Percentiles rank a stretch among this genome's conserved stretches.
Conservation (phyloP, 2,888 invertebrate genomes). For the Rhynchonema sp. region DNA sequence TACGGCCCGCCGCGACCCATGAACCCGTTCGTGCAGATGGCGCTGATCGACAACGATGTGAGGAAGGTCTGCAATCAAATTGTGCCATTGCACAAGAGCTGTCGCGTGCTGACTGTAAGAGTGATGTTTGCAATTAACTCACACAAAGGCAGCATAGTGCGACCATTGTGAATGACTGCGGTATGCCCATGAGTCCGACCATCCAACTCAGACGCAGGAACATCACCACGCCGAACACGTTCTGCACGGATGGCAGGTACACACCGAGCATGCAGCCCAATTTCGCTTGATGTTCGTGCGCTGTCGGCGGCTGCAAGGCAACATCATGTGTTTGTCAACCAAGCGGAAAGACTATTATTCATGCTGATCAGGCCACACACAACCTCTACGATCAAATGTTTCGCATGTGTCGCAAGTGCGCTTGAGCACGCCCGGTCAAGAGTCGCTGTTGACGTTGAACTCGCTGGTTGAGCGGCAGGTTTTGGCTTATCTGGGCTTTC, state of each 20-base stretch:
- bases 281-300: too few relatives aligned
- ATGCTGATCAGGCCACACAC: too few relatives aligned
- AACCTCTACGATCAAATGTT: too few relatives aligned
- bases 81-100: not conserved
- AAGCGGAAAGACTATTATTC: too few relatives aligned
- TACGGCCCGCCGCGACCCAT: slow-evolving; percentile 84
- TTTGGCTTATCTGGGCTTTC: too few relatives aligned
- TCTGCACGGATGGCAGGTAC: slow-evolving; percentile 89
- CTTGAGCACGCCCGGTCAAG: too few relatives aligned
- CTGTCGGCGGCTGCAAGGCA: slow-evolving; percentile 22
- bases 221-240: slow-evolving; percentile 93
- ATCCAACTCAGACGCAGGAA: slow-evolving; percentile 97
- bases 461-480: too few relatives aligned
- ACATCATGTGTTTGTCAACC: too few relatives aligned
- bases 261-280: slow-evolving; percentile 93
- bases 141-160: slow-evolving; percentile 40
- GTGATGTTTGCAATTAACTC: slow-evolving; percentile 12
- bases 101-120: not conserved
- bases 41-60: slow-evolving; percentile 79
- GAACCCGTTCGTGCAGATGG: slow-evolving; percentile 93
- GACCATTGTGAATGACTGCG: slow-evolving; percentile 78
- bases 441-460: too few relatives aligned
- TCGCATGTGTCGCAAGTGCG: too few relatives aligned
- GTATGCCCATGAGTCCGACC: slow-evolving; percentile 80
- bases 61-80: slow-evolving; percentile 29